Evolutionary conservation across 2,888 invertebrate genomes (phyloP).

Genomic region (Drosophila lutescens): DNA sequence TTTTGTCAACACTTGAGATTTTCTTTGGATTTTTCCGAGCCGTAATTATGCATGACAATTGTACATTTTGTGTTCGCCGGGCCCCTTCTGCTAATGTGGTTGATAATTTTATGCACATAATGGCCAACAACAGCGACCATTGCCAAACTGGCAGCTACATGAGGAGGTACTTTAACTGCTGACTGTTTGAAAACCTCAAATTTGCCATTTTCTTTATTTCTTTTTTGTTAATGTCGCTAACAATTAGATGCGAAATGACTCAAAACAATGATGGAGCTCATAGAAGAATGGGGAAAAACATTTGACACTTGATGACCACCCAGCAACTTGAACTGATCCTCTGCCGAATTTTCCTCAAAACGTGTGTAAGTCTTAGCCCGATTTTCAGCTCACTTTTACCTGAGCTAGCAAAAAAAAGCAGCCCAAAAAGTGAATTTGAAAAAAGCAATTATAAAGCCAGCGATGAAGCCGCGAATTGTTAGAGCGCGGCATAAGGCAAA

Average conservation of each 20-base stretch:
- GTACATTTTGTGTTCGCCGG: conserved; percentile 38
- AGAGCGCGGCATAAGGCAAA: conserved; percentile 29
- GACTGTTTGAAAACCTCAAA: conserved; percentile 65
- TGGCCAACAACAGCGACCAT: conserved; percentile 46
- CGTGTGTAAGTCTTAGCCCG: conserved; percentile 5
- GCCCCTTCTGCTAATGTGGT: conserved; percentile 38
- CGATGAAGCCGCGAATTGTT: conserved; percentile 40
- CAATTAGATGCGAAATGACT: conserved; percentile 71
- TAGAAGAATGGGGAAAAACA: conserved; percentile 11
- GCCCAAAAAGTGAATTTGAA: conserved; percentile 30
- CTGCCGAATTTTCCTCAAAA: conserved; percentile 8
- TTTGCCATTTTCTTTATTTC: conserved; percentile 50
- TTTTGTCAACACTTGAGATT: conserved; percentile 45
- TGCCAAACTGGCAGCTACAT: conserved; percentile 58
- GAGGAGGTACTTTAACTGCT: conserved; percentile 73
- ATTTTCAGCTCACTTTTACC: conserved; percentile 19
- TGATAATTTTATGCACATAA: conserved; percentile 76
- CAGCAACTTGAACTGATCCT: conserved; percentile 36
- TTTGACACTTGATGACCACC: conserved; percentile 52
- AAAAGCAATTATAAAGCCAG: conserved; percentile 32
- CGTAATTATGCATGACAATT: conserved; percentile 76
- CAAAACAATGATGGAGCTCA: conserved; percentile 25
- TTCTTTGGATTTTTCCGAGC: conserved; percentile 55
- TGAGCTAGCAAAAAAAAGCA: neutral
- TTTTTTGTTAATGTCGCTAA: conserved; percentile 62